These are phyloP conservation scores for Rhegmatorhina hoffmannsi DNA, from an alignment of 2,113 vertebrate genomes.

Conservation along the genomic window DNA sequence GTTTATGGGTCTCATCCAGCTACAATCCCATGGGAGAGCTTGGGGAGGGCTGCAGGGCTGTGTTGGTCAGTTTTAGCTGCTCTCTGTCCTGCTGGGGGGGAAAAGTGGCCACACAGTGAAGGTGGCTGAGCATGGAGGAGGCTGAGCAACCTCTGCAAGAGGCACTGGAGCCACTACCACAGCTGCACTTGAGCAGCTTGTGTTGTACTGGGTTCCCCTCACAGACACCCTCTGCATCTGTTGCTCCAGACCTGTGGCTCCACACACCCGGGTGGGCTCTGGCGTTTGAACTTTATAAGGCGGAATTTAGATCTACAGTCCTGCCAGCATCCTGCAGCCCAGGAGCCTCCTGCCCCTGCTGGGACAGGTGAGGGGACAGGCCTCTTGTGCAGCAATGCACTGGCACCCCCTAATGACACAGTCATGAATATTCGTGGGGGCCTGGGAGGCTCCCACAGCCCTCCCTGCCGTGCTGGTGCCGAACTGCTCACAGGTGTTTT, in stretches of 20 bases:
- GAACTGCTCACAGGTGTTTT: background rate
- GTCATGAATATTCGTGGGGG: accelerated
- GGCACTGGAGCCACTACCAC: background rate
- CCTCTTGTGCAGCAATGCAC: background rate
- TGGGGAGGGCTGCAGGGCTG: background rate
- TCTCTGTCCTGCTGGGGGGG: background rate
- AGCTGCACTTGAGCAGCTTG: background rate
- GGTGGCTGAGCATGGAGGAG: background rate
- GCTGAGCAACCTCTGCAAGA: background rate
- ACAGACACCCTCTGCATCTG: background rate
- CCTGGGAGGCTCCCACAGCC: accelerated
- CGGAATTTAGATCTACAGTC: too few relatives aligned
- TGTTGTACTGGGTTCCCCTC: accelerated
- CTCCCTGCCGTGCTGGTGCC: accelerated
- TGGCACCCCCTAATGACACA: constrained; percentile 44
- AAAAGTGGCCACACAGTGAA: too few relatives aligned
- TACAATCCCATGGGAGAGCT: background rate
- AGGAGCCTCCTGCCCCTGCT: background rate
- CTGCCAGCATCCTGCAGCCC: background rate
- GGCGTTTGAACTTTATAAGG: background rate
- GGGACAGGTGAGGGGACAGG: background rate
- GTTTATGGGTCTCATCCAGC: background rate
- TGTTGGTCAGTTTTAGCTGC: accelerated
- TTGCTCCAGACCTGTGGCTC: background rate
- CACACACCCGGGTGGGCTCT: background rate